A percentile compares a stretch with the other conserved stretches of the same genome.
Evolutionary conservation across 2,113 vertebrate genomes (phyloP).

Genomic region (Hydrolagus affinis): DNA sequence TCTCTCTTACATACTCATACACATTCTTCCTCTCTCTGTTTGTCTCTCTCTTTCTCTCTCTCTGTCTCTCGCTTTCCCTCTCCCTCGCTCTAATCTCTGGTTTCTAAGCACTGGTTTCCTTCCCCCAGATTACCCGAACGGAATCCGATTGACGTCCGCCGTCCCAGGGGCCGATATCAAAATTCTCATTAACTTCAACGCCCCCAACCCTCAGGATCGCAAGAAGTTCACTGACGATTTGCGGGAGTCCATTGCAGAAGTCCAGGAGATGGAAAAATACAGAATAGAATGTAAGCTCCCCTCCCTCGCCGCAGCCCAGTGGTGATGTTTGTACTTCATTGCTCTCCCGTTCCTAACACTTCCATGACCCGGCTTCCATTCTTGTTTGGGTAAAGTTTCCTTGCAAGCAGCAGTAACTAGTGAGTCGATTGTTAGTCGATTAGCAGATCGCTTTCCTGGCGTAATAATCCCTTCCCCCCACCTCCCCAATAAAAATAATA

Average conservation of each 20-base stretch:
- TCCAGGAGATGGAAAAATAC: slow-evolving; percentile 98
- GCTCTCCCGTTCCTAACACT: not conserved
- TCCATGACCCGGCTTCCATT: too few species aligned
- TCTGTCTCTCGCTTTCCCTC: too few species aligned
- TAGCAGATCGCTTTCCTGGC: too few species aligned
- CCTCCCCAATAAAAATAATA: too few species aligned
- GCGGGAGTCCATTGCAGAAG: slow-evolving; percentile 87
- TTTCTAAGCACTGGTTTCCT: not conserved
- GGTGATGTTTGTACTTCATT: not conserved
- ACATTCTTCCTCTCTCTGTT: too few species aligned
- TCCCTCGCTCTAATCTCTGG: too few species aligned
- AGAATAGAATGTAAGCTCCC: slow-evolving; percentile 83
- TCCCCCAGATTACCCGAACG: slow-evolving; percentile 83
- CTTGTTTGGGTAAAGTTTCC: too few species aligned
- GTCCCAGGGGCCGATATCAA: slow-evolving; percentile 89
- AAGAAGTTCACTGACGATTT: slow-evolving; percentile 95
- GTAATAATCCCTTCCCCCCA: too few species aligned
- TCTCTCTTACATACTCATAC: too few species aligned
- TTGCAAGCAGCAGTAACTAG: too few species aligned
- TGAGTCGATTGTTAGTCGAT: too few species aligned
- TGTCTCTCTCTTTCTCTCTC: too few species aligned
- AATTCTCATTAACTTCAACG: slow-evolving; percentile 94
- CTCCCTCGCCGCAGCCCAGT: not conserved
- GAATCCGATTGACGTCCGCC: slow-evolving; percentile 84
- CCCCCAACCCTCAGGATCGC: slow-evolving; percentile 94